phyloP scores from a whole-genome alignment of 2,888 invertebrate genomes.

The Parelbella ahira region DNA sequence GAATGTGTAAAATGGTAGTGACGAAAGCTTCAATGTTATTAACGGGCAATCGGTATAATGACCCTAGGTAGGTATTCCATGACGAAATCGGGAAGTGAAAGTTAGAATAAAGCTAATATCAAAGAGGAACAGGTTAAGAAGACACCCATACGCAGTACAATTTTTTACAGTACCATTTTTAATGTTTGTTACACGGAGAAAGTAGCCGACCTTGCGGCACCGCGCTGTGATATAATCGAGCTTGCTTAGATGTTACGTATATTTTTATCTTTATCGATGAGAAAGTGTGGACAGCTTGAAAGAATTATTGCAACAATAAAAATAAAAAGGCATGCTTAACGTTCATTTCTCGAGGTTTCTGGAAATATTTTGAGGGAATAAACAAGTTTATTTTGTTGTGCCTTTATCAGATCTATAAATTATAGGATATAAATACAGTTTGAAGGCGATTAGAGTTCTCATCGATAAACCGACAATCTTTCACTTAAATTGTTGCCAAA shows the following conservation, averaged over 20 bases:
- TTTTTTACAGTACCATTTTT: conserved; percentile 27
- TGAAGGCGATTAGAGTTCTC: background rate
- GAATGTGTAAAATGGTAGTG: too few species aligned
- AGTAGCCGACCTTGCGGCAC: conserved; percentile 34
- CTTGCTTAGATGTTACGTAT: conserved; percentile 8
- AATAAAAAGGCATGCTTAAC: too few species aligned
- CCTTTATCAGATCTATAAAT: too few species aligned
- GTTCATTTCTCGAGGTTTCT: too few species aligned
- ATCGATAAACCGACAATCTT: conserved; percentile 40
- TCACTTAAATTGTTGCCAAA: conserved; percentile 60
- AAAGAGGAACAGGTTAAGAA: conserved; percentile 32
- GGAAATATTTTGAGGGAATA: too few species aligned
- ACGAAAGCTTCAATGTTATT: too few species aligned
- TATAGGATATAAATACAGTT: too few species aligned
- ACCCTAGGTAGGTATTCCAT: conserved; percentile 28
- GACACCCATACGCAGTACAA: conserved; percentile 20
- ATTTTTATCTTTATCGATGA: conserved; percentile 14
- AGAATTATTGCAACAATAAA: background rate
- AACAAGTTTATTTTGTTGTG: too few species aligned
- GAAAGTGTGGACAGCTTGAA: conserved; percentile 13
- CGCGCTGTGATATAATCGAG: conserved; percentile 25
- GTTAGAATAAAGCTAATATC: conserved; percentile 40
- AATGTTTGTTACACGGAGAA: conserved; percentile 35
- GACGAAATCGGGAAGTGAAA: conserved; percentile 38
- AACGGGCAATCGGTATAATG: too few species aligned